Conservation (phyloP, 1,140 invertebrate species). For the Paraescarpia echinospica region DNA sequence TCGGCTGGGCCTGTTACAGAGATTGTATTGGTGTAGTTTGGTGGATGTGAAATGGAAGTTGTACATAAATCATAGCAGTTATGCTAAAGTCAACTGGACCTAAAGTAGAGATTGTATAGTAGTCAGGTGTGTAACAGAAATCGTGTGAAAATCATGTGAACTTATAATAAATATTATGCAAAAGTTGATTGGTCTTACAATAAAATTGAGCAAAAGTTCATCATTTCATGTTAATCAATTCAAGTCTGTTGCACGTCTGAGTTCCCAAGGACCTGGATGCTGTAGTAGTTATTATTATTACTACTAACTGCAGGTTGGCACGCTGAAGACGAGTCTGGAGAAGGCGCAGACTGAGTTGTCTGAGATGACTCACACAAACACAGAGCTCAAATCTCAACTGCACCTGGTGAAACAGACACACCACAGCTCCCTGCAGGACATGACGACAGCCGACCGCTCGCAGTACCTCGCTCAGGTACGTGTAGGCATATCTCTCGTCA, state of each 20-base stretch:
- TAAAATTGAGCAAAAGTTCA: not conserved
- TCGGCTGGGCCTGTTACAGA: not conserved
- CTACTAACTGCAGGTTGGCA: constrained; percentile 55
- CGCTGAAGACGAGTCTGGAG: constrained; percentile 61
- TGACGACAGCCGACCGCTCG: not conserved
- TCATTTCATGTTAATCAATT: too few relatives aligned
- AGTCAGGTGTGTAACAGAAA: not conserved
- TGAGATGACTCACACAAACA: constrained; percentile 48
- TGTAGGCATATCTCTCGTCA: not conserved
- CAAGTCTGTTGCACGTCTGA: too few relatives aligned
- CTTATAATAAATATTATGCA: not conserved
- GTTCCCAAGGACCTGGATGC: too few relatives aligned
- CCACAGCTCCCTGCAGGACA: constrained; percentile 16
- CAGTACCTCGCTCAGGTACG: constrained; percentile 9
- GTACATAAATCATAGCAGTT: not conserved
- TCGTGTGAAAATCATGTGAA: not conserved
- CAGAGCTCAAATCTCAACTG: constrained; percentile 65
- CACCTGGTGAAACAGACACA: constrained; percentile 33
- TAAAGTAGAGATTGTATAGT: not conserved
- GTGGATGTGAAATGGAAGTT: not conserved
- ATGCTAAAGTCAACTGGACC: not conserved
- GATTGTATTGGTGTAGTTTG: not conserved
- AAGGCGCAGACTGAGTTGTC: constrained; percentile 62
- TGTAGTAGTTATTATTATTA: too few relatives aligned
- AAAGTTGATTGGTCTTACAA: not conserved